Conservation (phyloP, 1,140 invertebrate species). For the Nylanderia fulva region DNA sequence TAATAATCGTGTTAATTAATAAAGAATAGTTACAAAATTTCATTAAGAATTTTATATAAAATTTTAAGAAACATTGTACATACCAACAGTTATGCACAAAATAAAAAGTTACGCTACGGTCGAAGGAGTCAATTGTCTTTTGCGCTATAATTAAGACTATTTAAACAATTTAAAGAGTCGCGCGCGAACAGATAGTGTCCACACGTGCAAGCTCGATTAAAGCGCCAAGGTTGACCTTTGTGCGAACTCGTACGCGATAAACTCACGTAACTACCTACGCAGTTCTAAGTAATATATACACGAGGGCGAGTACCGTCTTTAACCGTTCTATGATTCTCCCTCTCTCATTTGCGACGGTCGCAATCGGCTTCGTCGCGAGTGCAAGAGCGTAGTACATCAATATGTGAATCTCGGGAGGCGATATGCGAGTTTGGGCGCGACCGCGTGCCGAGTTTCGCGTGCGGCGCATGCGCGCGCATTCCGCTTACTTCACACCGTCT, state of each 20-base stretch:
- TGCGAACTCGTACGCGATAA: slow-evolving; percentile 13
- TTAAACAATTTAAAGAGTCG: not conserved
- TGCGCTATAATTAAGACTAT: slow-evolving; percentile 27
- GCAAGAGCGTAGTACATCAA: slow-evolving; percentile 75
- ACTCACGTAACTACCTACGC: not conserved
- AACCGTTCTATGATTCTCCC: slow-evolving; percentile 39
- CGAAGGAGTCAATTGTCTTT: not conserved
- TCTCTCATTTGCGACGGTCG: slow-evolving; percentile 60
- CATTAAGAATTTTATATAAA: not conserved
- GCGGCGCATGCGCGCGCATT: slow-evolving; percentile 69
- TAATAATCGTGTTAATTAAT: not conserved
- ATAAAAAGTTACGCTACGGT: not conserved
- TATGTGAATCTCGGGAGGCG: slow-evolving; percentile 74
- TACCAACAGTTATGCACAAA: no score
- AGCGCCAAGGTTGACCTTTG: not conserved
- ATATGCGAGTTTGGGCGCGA: slow-evolving; percentile 77
- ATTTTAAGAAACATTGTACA: not conserved
- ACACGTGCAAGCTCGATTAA: not conserved
- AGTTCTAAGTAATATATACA: not conserved
- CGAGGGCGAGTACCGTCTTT: slow-evolving; percentile 28
- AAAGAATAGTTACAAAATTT: not conserved
- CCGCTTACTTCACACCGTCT: slow-evolving; percentile 32
- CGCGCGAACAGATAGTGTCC: slow-evolving; percentile 21
- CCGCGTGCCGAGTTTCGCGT: slow-evolving; percentile 72
- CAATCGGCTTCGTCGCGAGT: slow-evolving; percentile 70